Evolutionary conservation across 2,888 invertebrate genomes (phyloP), one percentile per base, ranked within the genome.

Genomic region (Piscicola geometra): DNA sequence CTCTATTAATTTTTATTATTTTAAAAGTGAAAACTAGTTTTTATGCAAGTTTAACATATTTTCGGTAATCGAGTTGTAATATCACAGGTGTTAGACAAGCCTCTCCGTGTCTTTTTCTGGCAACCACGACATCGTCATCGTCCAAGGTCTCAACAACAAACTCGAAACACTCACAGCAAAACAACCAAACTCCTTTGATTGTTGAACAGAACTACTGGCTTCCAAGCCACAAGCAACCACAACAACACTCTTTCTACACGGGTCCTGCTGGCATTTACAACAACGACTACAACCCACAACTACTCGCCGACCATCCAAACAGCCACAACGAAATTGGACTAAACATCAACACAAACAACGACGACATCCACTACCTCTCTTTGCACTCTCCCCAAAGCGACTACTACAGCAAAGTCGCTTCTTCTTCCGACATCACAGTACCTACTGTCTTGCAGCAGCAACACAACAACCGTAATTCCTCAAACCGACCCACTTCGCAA

Each of bases 361-460:
- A 1, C 28, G 33, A 25, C 30, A 5, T 35, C 30, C 3, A 67
- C 33, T 35, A 67, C 67, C 33, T 67, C 21, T 47, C 71, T 32
- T 30, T 18, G 21, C 5, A 52, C 52, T 71, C 73, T 18, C 73
- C 73, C 18, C 64, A 60, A 35, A 73, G 64, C 60, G 73, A 73
- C 41, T 73, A 73, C 41, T 73, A 73, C 64, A 73, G 73, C 36
- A 73, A 73, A 73, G 73, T 73, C 12, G 73, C 73, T 30, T 73
- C 73, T 0, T 35, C 64, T n/a, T 73, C 60, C 36, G 73, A 73
- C 64, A 64, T 73, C 28, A 56, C 73, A 18, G n/a, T n/a, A n/a
- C n/a, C n/a, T n/a, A n/a, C 64, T n/a, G 21, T 36, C 52, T 15
- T 47, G 5, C 32, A 5, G 33, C 32, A 67, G 30, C 35, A 33